Evolutionary conservation across 2,113 vertebrate species (phyloP), one percentile per base, ranked within the genome.

Genomic region (Prionailurus bengalensis): DNA sequence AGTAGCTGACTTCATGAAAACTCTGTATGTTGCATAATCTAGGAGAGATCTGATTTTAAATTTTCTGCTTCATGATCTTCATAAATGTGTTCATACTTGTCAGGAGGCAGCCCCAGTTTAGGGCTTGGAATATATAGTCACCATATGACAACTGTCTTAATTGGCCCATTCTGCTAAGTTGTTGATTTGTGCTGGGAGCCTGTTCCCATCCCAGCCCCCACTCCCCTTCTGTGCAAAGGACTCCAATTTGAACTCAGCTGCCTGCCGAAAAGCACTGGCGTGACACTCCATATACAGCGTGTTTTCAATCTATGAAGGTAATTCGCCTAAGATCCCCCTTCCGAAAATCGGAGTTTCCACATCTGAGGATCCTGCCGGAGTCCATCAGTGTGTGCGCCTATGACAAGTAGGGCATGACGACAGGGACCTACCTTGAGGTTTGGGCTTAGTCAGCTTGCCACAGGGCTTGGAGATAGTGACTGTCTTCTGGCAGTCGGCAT

Each of bases 391-490:
- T 17, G 31, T 2, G 4, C 25, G 4, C 25, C 21, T 1, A 16
- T 13, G 2, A 31, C 27, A 53, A 29, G 2, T 36, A 5, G 25
- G 45, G 16, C 31, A 5, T 0, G 4, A 23, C 1, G 15, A 11
- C 80, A 17, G 14, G 31, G 23, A 96, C 98, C 96, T 97, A 99
- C 99, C 99, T 99, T 99, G 99, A 98, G 99, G 99, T 98, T 99
- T 99, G 97, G 99, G 98, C 99, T 99, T 99, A 98, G 99, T 99
- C 92, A 99, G 98, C 96, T 99, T 99, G 95, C 99, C 99, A 74
- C 99, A 99, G 93, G 99, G 99, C 98, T 99, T 99, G 97, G 99
- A 99, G 98, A 99, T 99, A 39, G 99, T 99, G 97, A 99, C 99
- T 0, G 99, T 99, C 98, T 99, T 96, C 98, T 99, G 99, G 92